These are phyloP conservation scores for Xestoiulus laeticollis DNA, from an alignment of 2,888 invertebrate genomes.

Conservation along the genomic window DNA sequence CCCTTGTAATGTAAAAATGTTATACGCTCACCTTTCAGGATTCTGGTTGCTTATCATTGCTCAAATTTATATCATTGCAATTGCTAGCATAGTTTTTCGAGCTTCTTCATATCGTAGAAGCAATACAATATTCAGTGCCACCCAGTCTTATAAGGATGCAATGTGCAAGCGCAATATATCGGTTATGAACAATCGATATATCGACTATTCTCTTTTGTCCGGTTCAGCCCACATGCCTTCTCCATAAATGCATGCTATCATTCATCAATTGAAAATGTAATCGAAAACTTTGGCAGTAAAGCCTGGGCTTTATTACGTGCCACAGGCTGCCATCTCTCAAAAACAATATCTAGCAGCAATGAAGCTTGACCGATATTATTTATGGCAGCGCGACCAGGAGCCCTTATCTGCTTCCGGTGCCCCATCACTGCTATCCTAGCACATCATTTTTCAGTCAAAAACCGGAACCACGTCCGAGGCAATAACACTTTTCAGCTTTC, in stretches of 20 bases:
- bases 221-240: not conserved
- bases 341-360: conserved; percentile 24
- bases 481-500: not conserved
- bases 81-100: not conserved
- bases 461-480: not conserved
- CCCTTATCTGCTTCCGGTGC: conserved; percentile 34
- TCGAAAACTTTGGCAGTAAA: conserved; percentile 6
- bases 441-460: conserved; percentile 10
- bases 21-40: not conserved
- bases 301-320: not conserved
- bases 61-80: not conserved
- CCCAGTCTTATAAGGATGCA: not conserved
- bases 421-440: not conserved
- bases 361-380: not conserved
- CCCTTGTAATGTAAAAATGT: not conserved
- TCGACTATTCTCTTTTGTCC: not conserved
- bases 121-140: not conserved
- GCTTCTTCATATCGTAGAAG: not conserved
- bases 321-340: conserved; percentile 28
- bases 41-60: not conserved
- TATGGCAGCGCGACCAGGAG: not conserved
- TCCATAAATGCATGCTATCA: conserved; percentile 3
- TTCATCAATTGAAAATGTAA: not conserved
- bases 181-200: conserved; percentile 39
- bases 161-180: not conserved